Evolutionary conservation across 2,113 vertebrate genomes (phyloP), one percentile per base, ranked within the genome.

Genomic region (Lepus timidus): DNA sequence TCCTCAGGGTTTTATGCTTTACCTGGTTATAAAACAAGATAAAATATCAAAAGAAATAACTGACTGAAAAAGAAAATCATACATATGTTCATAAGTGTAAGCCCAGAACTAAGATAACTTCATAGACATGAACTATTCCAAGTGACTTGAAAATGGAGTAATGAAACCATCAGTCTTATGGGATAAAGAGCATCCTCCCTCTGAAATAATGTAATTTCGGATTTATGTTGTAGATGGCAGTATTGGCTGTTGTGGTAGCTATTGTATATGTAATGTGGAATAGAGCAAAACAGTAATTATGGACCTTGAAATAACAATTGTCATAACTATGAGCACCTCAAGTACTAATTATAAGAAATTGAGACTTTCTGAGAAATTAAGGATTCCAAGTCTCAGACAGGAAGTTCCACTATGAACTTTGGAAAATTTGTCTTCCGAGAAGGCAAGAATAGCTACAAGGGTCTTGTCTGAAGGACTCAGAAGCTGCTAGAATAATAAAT

Each of bases 31-130:
- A 85, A 73, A 91, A 68, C 86, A 89, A 87, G 75, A 91, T 55
- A 11, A 68, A 79, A 79, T 23, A 62, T 65, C 20, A 39, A 52
- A 65, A 84, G 25, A 64, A 74, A 78, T 39, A 39, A 39, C 39
- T 39, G 16, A 92, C 33, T 91, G 22, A 95, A 90, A 92, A 67
- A 36, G 25, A 68, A 93, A 94, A 58, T 12, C 4, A 95, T 87
- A 61, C 20, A 62, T 10, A 20, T 36, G 23, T 9, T 36, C 9
- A 9, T 52, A 52, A 1, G 23, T 90, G 85, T 27, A 9, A 67
- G 23, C 2, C 10, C 29, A 67, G 7, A 62, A 25, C 44, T 76
- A 51, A 62, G 6, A 44, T 22, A 67, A 10, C 29, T 2, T 83
- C 25, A 79, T 3, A 8, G 33, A 31, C 8, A 85, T 22, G 2